Evolutionary conservation across 2,113 vertebrate species (phyloP).

Genomic region (Zosterops hypoxanthus): DNA sequence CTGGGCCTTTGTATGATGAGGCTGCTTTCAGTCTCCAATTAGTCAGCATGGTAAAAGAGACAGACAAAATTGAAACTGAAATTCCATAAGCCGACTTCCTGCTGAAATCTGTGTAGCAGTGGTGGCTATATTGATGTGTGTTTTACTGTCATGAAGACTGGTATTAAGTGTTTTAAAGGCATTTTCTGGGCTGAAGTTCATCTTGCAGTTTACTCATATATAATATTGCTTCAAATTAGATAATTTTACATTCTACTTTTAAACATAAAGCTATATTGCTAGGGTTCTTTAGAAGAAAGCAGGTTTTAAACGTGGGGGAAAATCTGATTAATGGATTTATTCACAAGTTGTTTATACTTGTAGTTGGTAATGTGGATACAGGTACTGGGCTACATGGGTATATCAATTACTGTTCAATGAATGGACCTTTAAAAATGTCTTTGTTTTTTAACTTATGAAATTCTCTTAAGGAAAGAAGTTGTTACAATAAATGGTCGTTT

Average conservation of each 20-base stretch:
- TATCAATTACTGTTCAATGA: not conserved
- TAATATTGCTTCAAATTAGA: not conserved
- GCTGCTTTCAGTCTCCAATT: not conserved
- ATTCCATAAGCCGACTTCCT: not conserved
- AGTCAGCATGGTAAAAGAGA: not conserved
- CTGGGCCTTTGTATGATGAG: not conserved
- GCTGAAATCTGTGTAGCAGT: rapidly evolving
- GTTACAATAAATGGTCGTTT: not conserved
- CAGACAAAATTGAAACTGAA: not conserved
- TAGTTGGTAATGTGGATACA: not conserved
- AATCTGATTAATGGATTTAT: not conserved
- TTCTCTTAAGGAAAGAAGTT: not conserved
- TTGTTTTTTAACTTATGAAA: not conserved
- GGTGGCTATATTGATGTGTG: not conserved
- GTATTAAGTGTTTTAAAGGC: not conserved
- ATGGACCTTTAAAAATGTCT: not conserved
- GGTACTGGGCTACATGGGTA: not conserved
- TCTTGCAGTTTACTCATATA: not conserved
- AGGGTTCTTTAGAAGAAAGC: not conserved
- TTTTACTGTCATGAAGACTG: not conserved
- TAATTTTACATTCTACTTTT: not conserved
- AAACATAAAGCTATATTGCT: not conserved
- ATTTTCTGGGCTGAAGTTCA: not conserved
- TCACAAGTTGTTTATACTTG: not conserved
- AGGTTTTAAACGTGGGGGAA: not conserved